Evolutionary conservation across 1,140 invertebrate genomes (phyloP), one percentile per base, ranked within the genome.

Genomic region (Trichonephila clavata): DNA sequence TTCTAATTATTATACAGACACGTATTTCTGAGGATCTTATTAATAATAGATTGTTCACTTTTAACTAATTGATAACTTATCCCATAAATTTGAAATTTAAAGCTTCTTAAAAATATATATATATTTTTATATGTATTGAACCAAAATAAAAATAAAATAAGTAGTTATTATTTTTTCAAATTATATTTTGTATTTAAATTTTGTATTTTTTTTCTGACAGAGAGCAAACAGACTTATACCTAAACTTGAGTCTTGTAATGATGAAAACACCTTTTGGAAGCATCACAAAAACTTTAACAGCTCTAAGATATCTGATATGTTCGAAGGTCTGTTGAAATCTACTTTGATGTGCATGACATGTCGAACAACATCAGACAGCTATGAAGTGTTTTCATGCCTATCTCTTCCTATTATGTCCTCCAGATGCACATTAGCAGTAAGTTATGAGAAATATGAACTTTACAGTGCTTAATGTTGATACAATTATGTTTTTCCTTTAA

Each of bases 361-460:
- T 96, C 95, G 96, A 61, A 97, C 98, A 94, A 97, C 97, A 94
- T 98, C 98, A 21, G 97, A 97, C 60, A 98, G 97, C 0, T 99
- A 98, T 95, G 98, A 99, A 95, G 97, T 97, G 20, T 99, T 99
- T 96, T 98, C 98, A 94, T 98, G 97, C 95, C 96, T 99, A 32
- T 98, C 98, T n/a, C 96, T 98, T 81, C 98, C 98, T 65, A 96
- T 99, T 94, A 97, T 97, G 27, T 95, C 91, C 16, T 96, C 96
- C 91, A 95, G 96, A 59, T 98, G 97, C 95, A 96, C 97, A 80
- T 95, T 98, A 13, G 96, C 96, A 92, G 97, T 98, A 95, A 97
- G 97, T 96, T 14, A 8, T 59, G 7, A 63, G n/a, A 68, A 27
- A 6, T 10, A 50, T 43, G 16, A 18, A 20, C 10, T 43, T 50